Base-by-base conservation (phyloP, 2,113 vertebrate species). In the Lates calcarifer region DNA sequence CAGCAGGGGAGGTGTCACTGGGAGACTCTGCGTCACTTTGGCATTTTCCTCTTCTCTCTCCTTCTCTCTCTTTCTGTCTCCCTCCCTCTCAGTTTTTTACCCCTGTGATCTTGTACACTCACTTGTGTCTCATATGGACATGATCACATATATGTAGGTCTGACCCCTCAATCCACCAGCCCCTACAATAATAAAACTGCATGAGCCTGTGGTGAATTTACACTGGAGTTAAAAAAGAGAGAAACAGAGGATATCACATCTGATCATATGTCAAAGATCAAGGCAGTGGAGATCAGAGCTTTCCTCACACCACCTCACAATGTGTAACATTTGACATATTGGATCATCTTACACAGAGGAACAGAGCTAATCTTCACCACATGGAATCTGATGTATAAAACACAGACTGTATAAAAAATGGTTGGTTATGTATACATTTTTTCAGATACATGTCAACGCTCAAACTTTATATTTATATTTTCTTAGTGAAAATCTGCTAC, bases 211-310 rank as follows among this genome's bases (percentile, higher is more conserved):
- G 55, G 35, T 55, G 79, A 76, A 81, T 83, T 89, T 72, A 74
- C 80, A 55, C 79, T 82, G 20, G 20, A 13, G 39, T 60, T 71
- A 20, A 24, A 55, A 64, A 41, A n/a, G 14, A 77, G 49, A 43
- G 70, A 73, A 85, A 81, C 55, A 75, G 39, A 72, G 70, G 55
- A 83, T 77, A 63, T 89, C 47, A 1, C 61, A 39, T 74, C 49
- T 75, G 85, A 84, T 87, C 51, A 13, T 62, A 72, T 82, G 89
- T 90, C 86, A 84, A n/a, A 78, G 82, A 87, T 87, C 71, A 89
- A 86, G 80, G 74, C 49, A 72, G 7, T 49, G 78, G 71, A 68
- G 86, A 79, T 89, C 70, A 66, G 66, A 84, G 88, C 41, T 73
- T 68, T 75, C 56, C 47, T 73, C 37, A 37, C 63, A n/a, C 20